phyloP scores from a whole-genome alignment of 2,888 invertebrate species.

The Hyles lineata region DNA sequence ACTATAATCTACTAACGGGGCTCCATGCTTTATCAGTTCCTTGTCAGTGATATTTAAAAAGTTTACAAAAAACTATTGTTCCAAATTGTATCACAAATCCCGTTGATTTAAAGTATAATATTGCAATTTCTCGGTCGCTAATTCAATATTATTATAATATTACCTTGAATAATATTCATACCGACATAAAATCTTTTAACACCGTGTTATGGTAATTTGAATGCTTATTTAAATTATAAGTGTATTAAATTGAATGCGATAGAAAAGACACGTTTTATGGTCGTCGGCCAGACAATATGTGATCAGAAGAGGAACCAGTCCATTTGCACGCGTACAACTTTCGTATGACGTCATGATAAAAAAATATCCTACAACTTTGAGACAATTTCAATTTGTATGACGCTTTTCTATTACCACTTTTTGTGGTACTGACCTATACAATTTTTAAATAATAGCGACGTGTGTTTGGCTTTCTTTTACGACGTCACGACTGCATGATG shows the following conservation, averaged over 20 bases:
- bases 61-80: too few relatives aligned
- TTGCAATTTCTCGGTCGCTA: background rate
- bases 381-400: too few relatives aligned
- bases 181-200: conserved; percentile 24
- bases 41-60: too few relatives aligned
- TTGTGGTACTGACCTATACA: background rate
- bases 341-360: background rate
- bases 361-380: background rate
- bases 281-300: conserved; percentile 5
- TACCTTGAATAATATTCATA: conserved; percentile 16
- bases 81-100: background rate
- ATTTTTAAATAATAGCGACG: too few relatives aligned
- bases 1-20: too few relatives aligned
- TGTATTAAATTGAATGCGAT: conserved; percentile 26
- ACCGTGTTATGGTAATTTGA: conserved; percentile 26
- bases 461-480: too few relatives aligned
- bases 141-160: conserved; percentile 21
- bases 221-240: conserved; percentile 25
- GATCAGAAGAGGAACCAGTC: background rate
- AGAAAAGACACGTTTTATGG: conserved; percentile 5
- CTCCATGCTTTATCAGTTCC: too few relatives aligned
- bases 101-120: conserved; percentile 17
- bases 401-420: background rate
- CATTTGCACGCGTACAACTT: background rate
- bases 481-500: too few relatives aligned